Conservation (phyloP, 2,797 vertebrate genomes). For the Odontamblyopus lacepedii region DNA sequence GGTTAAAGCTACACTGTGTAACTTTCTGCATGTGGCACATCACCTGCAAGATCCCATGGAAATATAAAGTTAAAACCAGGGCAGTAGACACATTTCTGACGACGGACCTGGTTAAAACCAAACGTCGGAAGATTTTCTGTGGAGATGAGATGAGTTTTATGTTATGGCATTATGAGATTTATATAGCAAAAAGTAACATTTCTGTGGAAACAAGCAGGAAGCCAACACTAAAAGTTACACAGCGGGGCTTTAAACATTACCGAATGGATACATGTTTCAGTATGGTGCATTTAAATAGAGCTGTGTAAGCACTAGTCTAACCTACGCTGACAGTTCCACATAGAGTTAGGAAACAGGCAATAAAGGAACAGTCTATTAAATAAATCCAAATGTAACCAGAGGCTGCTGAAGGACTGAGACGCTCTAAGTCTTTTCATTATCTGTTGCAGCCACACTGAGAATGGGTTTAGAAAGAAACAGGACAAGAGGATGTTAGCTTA, state of each 20-base stretch:
- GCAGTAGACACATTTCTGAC: too few species aligned
- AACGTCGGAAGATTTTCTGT: too few species aligned
- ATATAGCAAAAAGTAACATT: too few species aligned
- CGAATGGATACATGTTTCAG: neutral
- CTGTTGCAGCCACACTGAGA: constrained; percentile 47
- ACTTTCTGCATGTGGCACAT: too few species aligned
- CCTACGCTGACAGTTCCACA: constrained; percentile 27
- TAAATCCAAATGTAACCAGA: constrained; percentile 68
- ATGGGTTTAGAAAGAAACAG: constrained; percentile 41
- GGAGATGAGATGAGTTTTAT: too few species aligned
- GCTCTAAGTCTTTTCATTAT: constrained; percentile 59
- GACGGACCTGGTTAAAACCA: too few species aligned
- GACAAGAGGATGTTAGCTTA: constrained; percentile 52
- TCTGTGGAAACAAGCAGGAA: too few species aligned
- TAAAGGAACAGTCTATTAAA: constrained; percentile 45
- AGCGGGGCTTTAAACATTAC: neutral
- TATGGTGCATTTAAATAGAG: neutral
- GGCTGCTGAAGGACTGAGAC: constrained; percentile 55
- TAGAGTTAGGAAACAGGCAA: neutral
- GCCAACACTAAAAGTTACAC: too few species aligned
- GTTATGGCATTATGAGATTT: too few species aligned
- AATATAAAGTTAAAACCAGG: too few species aligned
- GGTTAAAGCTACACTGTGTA: too few species aligned
- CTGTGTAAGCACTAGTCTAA: constrained; percentile 11
- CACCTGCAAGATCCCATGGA: too few species aligned